Base-by-base conservation (phyloP, 2,888 invertebrate genomes). In the Eupithecia vulgata region DNA sequence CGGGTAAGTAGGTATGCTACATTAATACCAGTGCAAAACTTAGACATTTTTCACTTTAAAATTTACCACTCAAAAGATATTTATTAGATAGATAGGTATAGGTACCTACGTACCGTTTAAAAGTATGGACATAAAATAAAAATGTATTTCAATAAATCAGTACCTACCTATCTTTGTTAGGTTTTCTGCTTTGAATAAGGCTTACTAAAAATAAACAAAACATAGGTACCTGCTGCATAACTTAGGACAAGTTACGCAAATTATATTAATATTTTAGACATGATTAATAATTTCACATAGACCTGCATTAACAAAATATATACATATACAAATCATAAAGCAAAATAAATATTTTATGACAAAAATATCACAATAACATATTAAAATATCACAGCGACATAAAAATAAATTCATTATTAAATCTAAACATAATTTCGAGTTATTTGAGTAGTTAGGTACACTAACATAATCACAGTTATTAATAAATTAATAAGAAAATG, bases 311-410 rank as follows among this genome's bases (percentile, higher is more conserved):
- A 48, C 34, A 67, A 67, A n/a, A 30, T 5, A 59, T 30, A 21
- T 59, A 59, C 6, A 30, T 10, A 15, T 30, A 59, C 15, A 59
- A 59, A 59, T 13, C 15, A 15, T 30, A 59, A 30, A 59, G 59
- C 59, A 52, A 21, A 21, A 52, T 59, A 59, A 35, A 42, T n/a
- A 25, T n/a, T 12, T 40, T 37, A 65, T 25, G 21, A 15, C 10
- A 37, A 72, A 69, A 72, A n/a, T 45, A 64, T 71, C 72, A 75
- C 40, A 74, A 72, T 70, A 68, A 73, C 40, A 68, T 69, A 73
- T 73, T 42, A 72, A 75, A 72, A 73, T 82, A 82, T 82, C 82
- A 81, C 83, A 82, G 82, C 76, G 79, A 79, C 76, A 69, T 13
- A 61, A 77, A 48, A 76, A 67, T 57, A 72, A 78, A 77, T 71